Evolutionary conservation across 53 echinoderm and acorn worm species (phyloP).

Genomic region (Apostichopus leukothele): DNA sequence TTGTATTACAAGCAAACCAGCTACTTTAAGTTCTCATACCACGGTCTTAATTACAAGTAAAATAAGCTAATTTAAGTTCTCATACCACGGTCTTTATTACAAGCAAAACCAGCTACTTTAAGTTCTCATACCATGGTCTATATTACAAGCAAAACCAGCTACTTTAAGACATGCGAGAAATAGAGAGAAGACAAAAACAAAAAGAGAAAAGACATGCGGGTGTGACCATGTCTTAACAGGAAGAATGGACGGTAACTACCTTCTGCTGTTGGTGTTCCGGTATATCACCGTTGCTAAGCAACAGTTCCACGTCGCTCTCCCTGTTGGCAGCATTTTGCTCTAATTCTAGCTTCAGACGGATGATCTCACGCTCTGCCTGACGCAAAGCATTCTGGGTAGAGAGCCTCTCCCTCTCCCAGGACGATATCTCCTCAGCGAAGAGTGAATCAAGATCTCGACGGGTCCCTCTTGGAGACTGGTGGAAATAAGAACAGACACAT

Average conservation of each 20-base stretch:
- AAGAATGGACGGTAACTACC: slow-evolving; percentile 38
- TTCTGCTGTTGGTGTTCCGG: slow-evolving; percentile 77
- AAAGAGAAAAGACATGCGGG: no score
- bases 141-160: no score
- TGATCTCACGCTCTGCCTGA: slow-evolving; percentile 79
- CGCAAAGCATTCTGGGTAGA: slow-evolving; percentile 77
- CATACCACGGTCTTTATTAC: no score
- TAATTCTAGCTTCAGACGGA: slow-evolving; percentile 74
- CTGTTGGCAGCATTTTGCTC: slow-evolving; percentile 62
- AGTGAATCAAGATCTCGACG: slow-evolving; percentile 24
- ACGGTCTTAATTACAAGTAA: no score
- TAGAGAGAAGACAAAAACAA: no score
- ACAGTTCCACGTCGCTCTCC: slow-evolving; percentile 59
- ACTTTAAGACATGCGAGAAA: no score
- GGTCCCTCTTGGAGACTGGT: slow-evolving; percentile 48
- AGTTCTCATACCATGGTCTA: no score
- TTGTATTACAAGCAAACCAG: no score
- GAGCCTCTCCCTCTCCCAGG: slow-evolving; percentile 78
- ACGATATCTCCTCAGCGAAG: slow-evolving; percentile 68
- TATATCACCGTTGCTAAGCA: slow-evolving; percentile 58
- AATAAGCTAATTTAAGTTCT: no score
- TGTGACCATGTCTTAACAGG: no score
- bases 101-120: no score
- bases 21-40: no score
- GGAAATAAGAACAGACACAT: neutral